phyloP scores from a whole-genome alignment of 2,888 invertebrate genomes.

The Synanthedon formicaeformis region DNA sequence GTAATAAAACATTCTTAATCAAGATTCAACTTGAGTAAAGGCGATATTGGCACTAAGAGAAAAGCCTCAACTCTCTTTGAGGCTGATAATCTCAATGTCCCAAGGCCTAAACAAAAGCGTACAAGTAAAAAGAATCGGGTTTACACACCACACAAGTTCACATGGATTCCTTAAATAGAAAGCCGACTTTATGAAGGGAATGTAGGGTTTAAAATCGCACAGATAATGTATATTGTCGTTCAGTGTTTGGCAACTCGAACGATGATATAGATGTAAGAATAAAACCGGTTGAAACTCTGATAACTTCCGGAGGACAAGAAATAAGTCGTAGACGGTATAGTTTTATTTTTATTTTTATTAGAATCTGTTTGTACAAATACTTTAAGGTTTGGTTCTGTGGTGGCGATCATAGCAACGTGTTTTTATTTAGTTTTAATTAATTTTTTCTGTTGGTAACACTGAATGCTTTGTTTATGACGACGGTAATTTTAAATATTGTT shows the following conservation, averaged over 20 bases:
- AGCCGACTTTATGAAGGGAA: constrained; percentile 15
- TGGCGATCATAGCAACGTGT: background rate
- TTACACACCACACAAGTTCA: constrained; percentile 1
- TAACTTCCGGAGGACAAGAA: constrained; percentile 54
- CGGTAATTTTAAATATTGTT: too few species aligned
- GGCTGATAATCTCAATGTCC: constrained; percentile 16
- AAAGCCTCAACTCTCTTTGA: background rate
- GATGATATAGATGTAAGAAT: background rate
- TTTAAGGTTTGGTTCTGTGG: constrained; percentile 22
- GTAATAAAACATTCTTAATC: background rate
- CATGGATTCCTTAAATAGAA: constrained; percentile 7
- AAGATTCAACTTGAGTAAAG: background rate
- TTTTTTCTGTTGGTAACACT: too few species aligned
- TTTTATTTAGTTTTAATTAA: too few species aligned
- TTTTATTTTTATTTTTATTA: constrained; percentile 34
- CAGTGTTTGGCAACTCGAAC: background rate
- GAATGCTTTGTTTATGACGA: too few species aligned
- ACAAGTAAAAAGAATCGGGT: constrained; percentile 8
- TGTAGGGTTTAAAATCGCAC: constrained; percentile 4
- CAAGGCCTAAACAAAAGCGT: constrained; percentile 17
- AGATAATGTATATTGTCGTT: background rate
- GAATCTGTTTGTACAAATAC: constrained; percentile 39
- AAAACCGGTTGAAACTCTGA: constrained; percentile 55
- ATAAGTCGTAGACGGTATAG: constrained; percentile 45
- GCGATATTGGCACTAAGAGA: background rate